These are phyloP conservation scores for Oxyruncus cristatus DNA, from an alignment of 2,113 vertebrate species.

Conservation along the genomic window DNA sequence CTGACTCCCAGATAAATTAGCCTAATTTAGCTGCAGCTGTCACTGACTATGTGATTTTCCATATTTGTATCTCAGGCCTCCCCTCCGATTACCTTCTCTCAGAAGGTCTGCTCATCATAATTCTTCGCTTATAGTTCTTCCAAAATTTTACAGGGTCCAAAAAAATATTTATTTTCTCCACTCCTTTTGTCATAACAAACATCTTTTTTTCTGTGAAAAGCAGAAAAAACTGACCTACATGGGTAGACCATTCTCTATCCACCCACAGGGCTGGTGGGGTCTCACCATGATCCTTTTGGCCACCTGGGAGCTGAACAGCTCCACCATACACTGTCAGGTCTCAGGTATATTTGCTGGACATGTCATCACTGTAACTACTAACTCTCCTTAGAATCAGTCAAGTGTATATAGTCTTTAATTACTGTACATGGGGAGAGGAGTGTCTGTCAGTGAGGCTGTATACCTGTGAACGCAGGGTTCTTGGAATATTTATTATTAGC, in stretches of 20 bases:
- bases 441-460: neutral
- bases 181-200: neutral
- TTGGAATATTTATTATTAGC: neutral
- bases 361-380: neutral
- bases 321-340: neutral
- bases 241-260: accelerated
- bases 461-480: neutral
- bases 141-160: neutral
- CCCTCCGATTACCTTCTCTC: neutral
- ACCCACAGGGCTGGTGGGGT: neutral
- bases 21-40: neutral
- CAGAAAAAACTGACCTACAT: neutral
- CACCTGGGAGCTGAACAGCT: neutral
- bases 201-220: neutral
- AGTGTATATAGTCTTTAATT: neutral
- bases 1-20: neutral
- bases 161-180: neutral
- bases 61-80: neutral
- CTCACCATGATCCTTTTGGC: accelerated
- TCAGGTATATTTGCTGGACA: neutral
- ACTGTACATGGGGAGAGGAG: neutral
- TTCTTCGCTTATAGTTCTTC: neutral
- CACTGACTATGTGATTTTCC: neutral
- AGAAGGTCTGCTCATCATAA: neutral
- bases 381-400: neutral